A percentile compares a stretch with the other conserved stretches of the same genome.
Conservation (phyloP, 2,888 invertebrate genomes). For the Arctia plantaginis region DNA sequence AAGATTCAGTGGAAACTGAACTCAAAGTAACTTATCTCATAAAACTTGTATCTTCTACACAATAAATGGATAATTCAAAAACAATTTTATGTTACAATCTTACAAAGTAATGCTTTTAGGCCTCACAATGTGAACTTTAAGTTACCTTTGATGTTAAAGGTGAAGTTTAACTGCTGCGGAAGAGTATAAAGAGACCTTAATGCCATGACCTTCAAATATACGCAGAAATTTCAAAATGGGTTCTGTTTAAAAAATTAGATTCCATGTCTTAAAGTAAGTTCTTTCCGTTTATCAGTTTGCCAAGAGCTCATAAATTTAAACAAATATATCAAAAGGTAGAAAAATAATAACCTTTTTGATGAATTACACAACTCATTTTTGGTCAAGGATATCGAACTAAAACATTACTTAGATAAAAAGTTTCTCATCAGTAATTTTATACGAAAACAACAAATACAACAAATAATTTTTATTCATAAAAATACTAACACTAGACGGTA, state of each 20-base stretch:
- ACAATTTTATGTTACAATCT: conserved; percentile 10
- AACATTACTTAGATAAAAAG: no score
- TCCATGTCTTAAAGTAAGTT: not conserved
- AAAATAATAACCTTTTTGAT: no score
- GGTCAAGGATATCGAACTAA: no score
- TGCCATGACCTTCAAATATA: not conserved
- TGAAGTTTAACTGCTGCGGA: not conserved
- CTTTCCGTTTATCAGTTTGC: not conserved
- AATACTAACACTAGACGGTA: no score
- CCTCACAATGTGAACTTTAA: not conserved
- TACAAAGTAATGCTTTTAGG: conserved; percentile 4
- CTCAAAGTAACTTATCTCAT: conserved; percentile 13
- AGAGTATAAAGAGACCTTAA: not conserved
- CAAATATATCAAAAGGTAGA: no score
- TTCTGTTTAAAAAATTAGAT: not conserved
- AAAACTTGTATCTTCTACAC: conserved; percentile 10
- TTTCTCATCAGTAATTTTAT: no score
- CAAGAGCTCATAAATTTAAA: no score
- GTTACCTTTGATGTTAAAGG: conserved; percentile 5
- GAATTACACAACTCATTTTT: no score
- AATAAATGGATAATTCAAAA: conserved; percentile 11
- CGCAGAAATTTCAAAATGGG: not conserved
- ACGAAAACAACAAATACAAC: no score
- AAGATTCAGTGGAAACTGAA: conserved; percentile 5
- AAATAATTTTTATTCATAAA: no score